Percentiles rank a stretch among this genome's conserved stretches.
phyloP scores from a whole-genome alignment of 2,113 vertebrate species.

The Heteronetta atricapilla region DNA sequence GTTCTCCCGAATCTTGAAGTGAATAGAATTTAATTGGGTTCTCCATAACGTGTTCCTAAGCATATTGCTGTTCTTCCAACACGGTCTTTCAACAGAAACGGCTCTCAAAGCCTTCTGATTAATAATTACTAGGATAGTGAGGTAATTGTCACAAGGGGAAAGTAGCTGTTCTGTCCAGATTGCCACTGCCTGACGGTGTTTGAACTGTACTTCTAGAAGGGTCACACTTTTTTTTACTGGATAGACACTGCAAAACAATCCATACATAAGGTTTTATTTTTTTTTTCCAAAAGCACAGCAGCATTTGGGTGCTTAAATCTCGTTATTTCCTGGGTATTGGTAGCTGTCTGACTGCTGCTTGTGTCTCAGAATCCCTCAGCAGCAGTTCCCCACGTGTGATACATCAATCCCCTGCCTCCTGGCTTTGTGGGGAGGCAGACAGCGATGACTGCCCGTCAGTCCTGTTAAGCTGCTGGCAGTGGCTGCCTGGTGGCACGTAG shows the following conservation, averaged over 20 bases:
- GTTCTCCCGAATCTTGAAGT: background rate
- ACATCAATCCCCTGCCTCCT: background rate
- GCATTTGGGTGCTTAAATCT: background rate
- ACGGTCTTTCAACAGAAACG: background rate
- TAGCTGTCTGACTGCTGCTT: background rate
- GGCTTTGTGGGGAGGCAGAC: background rate
- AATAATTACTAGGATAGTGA: too few species aligned
- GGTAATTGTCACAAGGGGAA: background rate
- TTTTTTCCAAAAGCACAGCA: background rate
- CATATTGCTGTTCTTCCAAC: background rate
- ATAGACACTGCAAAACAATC: background rate
- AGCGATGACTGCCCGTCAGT: background rate
- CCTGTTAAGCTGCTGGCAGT: background rate
- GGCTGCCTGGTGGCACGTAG: background rate
- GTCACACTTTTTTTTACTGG: background rate
- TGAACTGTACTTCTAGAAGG: background rate
- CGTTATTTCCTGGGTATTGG: background rate
- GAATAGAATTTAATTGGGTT: constrained; percentile 10
- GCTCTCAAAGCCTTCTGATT: too few species aligned
- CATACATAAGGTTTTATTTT: accelerated
- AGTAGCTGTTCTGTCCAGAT: background rate
- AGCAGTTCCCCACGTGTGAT: background rate
- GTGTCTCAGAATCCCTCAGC: background rate
- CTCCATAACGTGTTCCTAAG: background rate
- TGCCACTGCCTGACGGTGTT: background rate